Base-by-base conservation (phyloP, 2,888 invertebrate genomes). In the Halictus quadricinctus region DNA sequence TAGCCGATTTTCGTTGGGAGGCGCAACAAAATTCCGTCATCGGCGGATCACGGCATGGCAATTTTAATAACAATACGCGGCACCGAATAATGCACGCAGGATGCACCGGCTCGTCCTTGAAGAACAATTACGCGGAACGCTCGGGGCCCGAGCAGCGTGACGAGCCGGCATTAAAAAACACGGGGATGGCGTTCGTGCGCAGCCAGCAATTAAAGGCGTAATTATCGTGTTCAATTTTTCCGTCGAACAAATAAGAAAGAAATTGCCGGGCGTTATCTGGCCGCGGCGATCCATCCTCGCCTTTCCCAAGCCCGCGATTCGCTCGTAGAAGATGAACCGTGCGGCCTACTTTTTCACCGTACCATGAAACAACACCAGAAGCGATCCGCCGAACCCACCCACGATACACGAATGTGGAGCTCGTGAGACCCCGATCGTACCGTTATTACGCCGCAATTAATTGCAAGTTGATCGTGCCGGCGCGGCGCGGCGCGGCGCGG, bases 321-420 rank as follows among this genome's bases (percentile, higher is more conserved):
- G 60, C 69, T 69, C 76, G 85, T 86, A 84, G 85, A 87, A 84
- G 87, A 87, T 82, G 84, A 87, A 87, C 87, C 85, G 85, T 76
- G 83, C 90, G 91, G 82, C 89, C 91, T 91, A 92, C 92, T 91
- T 91, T 92, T 92, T 91, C 90, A 81, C 79, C 78, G 66, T 79
- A 81, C 70, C 86, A 76, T 81, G 78, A 73, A 79, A 80, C 86
- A 80, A 80, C 86, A 81, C 80, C 86, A 76, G 86, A 81, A 86
- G 76, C 86, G 76, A 86, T 69, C 74, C 66, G 1, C 36, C 83
- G 36, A 66, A 66, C 66, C 66, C 66, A 36, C 86, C 83, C 83
- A 83, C 87, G 83, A 76, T 76, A 73, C 64, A 13, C 74, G 83
- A 75, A 72, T 29, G 78, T 50, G 64, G 54, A 60, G n/a, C 46